These are phyloP conservation scores for Xestoiulus laeticollis DNA, from an alignment of 2,888 invertebrate genomes.

Conservation along the genomic window DNA sequence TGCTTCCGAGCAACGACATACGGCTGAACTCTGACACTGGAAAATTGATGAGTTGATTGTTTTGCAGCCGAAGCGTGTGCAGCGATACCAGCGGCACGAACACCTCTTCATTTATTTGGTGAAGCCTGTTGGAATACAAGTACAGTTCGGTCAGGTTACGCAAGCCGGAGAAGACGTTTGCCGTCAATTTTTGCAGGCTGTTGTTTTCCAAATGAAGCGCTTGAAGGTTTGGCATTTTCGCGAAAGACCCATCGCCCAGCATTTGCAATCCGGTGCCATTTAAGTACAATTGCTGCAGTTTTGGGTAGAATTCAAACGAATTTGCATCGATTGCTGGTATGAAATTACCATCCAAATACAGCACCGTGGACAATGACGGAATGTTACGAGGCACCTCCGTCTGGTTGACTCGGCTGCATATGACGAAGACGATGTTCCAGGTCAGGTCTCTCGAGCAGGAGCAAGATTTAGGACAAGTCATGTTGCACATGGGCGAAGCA, in stretches of 20 bases:
- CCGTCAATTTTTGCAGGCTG: not conserved
- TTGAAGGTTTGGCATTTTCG: not conserved
- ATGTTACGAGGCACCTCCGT: constrained; percentile 38
- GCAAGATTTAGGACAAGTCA: constrained; percentile 34
- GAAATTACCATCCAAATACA: constrained; percentile 44
- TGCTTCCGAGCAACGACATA: not conserved
- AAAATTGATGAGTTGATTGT: constrained; percentile 15
- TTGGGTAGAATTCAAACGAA: not conserved
- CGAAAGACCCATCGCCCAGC: constrained; percentile 25
- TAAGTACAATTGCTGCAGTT: constrained; percentile 27
- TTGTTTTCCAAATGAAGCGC: constrained; percentile 44
- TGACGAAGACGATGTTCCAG: constrained; percentile 40
- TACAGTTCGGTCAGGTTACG: not conserved
- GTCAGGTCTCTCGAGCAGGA: constrained; percentile 5
- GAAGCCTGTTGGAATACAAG: constrained; percentile 41
- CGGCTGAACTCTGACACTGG: constrained; percentile 47
- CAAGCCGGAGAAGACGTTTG: constrained; percentile 40
- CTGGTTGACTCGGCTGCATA: constrained; percentile 14
- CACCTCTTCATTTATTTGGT: not conserved
- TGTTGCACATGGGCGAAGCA: not conserved
- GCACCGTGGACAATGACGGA: not conserved
- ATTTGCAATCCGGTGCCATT: not conserved
- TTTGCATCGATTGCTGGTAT: not conserved
- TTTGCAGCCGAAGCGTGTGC: constrained; percentile 19
- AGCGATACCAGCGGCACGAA: constrained; percentile 47